Percentiles rank a stretch among this genome's conserved stretches.
Conservation (phyloP, 2,888 invertebrate species). For the Chelonus formosanus region DNA sequence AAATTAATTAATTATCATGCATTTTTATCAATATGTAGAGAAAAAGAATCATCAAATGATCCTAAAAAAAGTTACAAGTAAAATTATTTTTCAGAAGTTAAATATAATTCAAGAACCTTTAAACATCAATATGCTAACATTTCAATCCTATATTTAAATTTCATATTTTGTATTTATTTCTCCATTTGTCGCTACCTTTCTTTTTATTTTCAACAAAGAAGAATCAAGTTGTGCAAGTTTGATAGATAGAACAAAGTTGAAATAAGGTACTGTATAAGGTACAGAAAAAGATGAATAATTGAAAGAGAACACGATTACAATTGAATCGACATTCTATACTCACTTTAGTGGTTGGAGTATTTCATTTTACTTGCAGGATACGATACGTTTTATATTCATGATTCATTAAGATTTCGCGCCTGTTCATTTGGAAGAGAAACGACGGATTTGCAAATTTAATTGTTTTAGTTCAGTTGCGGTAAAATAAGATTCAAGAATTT, state of each 20-base stretch:
- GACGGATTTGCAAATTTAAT: slow-evolving; percentile 23
- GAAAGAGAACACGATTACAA: slow-evolving; percentile 9
- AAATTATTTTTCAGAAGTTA: too few relatives aligned
- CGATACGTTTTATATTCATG: slow-evolving; percentile 23
- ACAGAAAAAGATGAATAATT: neutral
- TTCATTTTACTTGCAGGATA: slow-evolving; percentile 13
- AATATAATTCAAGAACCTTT: too few relatives aligned
- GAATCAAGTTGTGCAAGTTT: slow-evolving; percentile 15
- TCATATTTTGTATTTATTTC: neutral
- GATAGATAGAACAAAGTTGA: slow-evolving; percentile 17
- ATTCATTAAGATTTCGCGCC: slow-evolving; percentile 20
- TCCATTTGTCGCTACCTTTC: neutral
- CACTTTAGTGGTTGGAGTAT: neutral
- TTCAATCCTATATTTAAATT: neutral
- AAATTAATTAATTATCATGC: too few relatives aligned
- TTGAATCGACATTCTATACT: slow-evolving; percentile 15
- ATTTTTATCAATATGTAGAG: too few relatives aligned
- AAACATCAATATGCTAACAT: neutral
- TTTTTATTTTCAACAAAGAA: neutral
- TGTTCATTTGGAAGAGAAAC: slow-evolving; percentile 9
- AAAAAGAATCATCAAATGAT: too few relatives aligned
- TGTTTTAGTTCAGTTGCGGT: slow-evolving; percentile 12
- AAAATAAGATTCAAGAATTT: neutral
- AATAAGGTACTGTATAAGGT: slow-evolving; percentile 4
- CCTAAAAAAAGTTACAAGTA: too few relatives aligned